Conservation (phyloP, 2,113 vertebrate genomes). For the Eidolon helvum region DNA sequence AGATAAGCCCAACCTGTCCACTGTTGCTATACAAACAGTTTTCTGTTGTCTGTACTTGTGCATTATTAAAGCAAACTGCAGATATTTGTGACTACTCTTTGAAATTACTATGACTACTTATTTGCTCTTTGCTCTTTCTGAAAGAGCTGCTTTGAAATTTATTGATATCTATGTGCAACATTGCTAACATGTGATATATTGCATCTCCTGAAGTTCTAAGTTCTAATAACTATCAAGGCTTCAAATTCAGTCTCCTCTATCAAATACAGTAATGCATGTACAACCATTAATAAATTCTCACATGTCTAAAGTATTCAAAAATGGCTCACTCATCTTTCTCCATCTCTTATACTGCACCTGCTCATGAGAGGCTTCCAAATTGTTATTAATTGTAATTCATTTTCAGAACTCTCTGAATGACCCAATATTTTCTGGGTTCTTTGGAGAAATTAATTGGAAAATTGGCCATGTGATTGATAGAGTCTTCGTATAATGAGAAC, state of each 20-base stretch:
- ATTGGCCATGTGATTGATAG: neutral
- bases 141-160: neutral
- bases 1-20: neutral
- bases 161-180: neutral
- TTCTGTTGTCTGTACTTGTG: neutral
- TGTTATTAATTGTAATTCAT: slow-evolving; percentile 23
- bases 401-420: neutral
- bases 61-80: neutral
- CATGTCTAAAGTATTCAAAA: neutral
- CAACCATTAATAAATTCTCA: neutral
- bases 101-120: neutral
- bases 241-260: neutral
- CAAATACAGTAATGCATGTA: neutral
- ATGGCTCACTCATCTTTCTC: neutral
- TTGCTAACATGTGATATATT: neutral
- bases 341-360: neutral
- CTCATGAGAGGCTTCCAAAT: neutral
- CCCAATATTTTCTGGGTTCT: neutral
- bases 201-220: neutral
- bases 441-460: neutral
- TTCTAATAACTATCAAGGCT: neutral
- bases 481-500: neutral
- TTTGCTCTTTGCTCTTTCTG: neutral
- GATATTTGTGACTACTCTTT: neutral
- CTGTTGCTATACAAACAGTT: neutral